A percentile compares a stretch with the other conserved stretches of the same genome.
Conservation (phyloP, 1,140 invertebrate genomes). For the Anthonomus grandis region DNA sequence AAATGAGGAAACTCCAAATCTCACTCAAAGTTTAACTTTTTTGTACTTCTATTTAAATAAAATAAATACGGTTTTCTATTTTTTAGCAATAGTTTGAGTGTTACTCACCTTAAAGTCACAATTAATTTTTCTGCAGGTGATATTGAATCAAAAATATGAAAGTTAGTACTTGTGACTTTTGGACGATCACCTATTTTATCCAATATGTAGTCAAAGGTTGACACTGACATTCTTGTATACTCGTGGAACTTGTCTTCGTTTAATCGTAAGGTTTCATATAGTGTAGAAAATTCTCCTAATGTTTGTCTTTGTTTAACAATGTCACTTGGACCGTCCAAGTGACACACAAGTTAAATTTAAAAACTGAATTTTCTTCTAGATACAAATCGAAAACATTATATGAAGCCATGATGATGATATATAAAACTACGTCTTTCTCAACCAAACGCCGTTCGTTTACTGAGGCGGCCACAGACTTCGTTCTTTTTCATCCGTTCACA, state of each 20-base stretch:
- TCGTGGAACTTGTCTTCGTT: too few species aligned
- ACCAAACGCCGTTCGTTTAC: slow-evolving; percentile 1
- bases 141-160: slow-evolving; percentile 6
- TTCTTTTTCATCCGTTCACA: too few species aligned
- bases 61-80: not conserved
- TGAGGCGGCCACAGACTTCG: too few species aligned
- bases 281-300: slow-evolving; percentile 5
- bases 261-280: slow-evolving; percentile 1
- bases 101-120: too few species aligned
- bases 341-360: slow-evolving; percentile 1
- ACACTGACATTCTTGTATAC: slow-evolving; percentile 7
- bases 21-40: slow-evolving; percentile 4
- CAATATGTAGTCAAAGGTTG: slow-evolving; percentile 6
- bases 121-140: too few species aligned
- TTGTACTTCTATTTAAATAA: not conserved
- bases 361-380: slow-evolving; percentile 7
- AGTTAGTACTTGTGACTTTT: slow-evolving; percentile 4
- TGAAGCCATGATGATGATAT: slow-evolving; percentile 1
- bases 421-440: not conserved
- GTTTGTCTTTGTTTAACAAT: slow-evolving; percentile 6
- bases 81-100: not conserved
- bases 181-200: not conserved
- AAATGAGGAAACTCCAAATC: not conserved
- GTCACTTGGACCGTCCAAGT: not conserved
- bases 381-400: slow-evolving; percentile 1